A percentile compares a stretch with the other conserved stretches of the same genome.
phyloP scores from a whole-genome alignment of 1,140 invertebrate species.

The Aradophagus sp. region DNA sequence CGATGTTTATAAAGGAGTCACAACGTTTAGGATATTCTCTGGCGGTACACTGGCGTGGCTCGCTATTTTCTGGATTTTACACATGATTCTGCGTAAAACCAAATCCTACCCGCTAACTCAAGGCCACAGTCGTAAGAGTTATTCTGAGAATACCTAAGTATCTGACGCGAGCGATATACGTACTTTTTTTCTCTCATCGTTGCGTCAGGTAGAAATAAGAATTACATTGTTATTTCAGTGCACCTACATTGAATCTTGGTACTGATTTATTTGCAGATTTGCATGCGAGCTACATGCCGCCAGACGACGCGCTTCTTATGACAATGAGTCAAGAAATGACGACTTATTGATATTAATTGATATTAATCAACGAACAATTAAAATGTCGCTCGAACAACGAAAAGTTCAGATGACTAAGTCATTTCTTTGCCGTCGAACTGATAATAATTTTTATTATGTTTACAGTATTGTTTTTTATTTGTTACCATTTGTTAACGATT shows the following conservation, averaged over 20 bases:
- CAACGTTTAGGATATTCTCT: constrained; percentile 83
- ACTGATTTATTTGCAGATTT: constrained; percentile 67
- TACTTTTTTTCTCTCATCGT: too few relatives aligned
- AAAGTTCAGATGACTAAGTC: constrained; percentile 4
- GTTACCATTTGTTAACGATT: neutral
- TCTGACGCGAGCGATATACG: constrained; percentile 20
- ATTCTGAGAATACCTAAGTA: constrained; percentile 31
- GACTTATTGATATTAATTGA: constrained; percentile 62
- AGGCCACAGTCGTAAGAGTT: constrained; percentile 71
- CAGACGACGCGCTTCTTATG: constrained; percentile 78
- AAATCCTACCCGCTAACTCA: constrained; percentile 66
- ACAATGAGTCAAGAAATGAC: constrained; percentile 72
- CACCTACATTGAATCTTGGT: neutral
- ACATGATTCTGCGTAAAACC: constrained; percentile 72
- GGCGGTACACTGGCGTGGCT: constrained; percentile 79
- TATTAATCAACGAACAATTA: neutral
- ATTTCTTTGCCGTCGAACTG: too few relatives aligned
- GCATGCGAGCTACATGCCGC: constrained; percentile 75
- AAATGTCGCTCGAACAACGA: constrained; percentile 2
- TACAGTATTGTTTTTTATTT: constrained; percentile 14
- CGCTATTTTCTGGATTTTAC: constrained; percentile 78
- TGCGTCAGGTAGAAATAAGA: too few relatives aligned
- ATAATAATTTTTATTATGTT: constrained; percentile 10
- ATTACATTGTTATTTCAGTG: constrained; percentile 1
- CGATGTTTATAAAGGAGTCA: constrained; percentile 77